These are phyloP conservation scores for Mustelus asterias DNA, from an alignment of 2,113 vertebrate species.

Conservation along the genomic window DNA sequence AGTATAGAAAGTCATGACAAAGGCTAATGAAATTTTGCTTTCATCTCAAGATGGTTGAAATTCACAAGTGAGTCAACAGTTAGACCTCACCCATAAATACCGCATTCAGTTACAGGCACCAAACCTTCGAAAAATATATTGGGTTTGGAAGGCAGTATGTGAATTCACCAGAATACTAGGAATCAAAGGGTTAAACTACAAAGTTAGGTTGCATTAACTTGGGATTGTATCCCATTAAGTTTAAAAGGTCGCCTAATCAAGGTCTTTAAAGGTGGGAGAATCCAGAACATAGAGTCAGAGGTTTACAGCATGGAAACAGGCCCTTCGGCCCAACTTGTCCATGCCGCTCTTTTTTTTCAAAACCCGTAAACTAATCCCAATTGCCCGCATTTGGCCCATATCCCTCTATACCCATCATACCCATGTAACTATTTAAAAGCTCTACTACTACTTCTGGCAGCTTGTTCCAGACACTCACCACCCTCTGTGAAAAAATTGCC, in stretches of 20 bases:
- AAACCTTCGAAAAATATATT: not conserved
- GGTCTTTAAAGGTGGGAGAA: not conserved
- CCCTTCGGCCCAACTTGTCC: too few relatives aligned
- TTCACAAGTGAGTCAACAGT: not conserved
- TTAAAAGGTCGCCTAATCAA: not conserved
- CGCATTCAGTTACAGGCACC: not conserved
- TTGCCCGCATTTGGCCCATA: too few relatives aligned
- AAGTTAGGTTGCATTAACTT: not conserved
- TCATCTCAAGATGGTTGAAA: not conserved
- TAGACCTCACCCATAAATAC: not conserved
- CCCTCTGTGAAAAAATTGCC: too few relatives aligned
- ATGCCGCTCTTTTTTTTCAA: too few relatives aligned
- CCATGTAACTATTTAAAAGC: too few relatives aligned
- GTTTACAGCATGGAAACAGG: too few relatives aligned
- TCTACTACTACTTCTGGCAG: too few relatives aligned
- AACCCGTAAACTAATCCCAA: too few relatives aligned
- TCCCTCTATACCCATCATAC: too few relatives aligned
- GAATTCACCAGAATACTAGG: not conserved
- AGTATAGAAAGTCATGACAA: not conserved
- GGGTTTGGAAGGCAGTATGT: not conserved
- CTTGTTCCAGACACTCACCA: too few relatives aligned
- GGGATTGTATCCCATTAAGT: not conserved
- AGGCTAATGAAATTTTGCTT: not conserved
- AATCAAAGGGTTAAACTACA: not conserved
- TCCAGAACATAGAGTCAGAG: not conserved